Conservation (phyloP, 2,888 invertebrate species). For the Gymnoscelis rufifasciata region DNA sequence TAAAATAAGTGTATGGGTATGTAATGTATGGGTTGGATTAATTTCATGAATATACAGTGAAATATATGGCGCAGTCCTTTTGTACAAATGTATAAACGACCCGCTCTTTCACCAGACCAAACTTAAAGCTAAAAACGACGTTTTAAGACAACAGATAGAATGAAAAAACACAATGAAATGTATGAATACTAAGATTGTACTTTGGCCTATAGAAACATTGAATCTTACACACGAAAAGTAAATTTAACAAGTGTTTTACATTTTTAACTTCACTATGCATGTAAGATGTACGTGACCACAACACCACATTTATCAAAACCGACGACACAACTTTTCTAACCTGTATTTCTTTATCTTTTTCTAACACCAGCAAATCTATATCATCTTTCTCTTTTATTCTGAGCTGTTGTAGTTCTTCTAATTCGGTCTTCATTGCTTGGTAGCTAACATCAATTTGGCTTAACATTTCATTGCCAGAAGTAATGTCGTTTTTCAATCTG, state of each 20-base stretch:
- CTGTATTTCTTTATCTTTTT: slow-evolving; percentile 56
- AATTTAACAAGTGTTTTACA: slow-evolving; percentile 2
- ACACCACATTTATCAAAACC: slow-evolving; percentile 24
- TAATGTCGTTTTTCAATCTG: slow-evolving; percentile 33
- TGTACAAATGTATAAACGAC: too few relatives aligned
- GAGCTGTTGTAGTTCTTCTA: slow-evolving; percentile 41
- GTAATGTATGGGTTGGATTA: too few relatives aligned
- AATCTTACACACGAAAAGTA: not conserved
- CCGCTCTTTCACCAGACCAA: too few relatives aligned
- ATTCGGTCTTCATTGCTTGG: slow-evolving; percentile 39
- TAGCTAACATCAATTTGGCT: slow-evolving; percentile 35
- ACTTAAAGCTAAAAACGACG: too few relatives aligned
- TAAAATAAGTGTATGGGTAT: too few relatives aligned
- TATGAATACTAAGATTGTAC: too few relatives aligned
- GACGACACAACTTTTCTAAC: slow-evolving; percentile 48
- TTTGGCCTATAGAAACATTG: not conserved
- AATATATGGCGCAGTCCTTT: too few relatives aligned
- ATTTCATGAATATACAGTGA: too few relatives aligned
- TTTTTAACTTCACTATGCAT: slow-evolving; percentile 11
- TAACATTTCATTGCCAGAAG: slow-evolving; percentile 41
- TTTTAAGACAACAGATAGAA: too few relatives aligned
- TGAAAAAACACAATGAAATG: too few relatives aligned
- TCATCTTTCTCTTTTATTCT: slow-evolving; percentile 52
- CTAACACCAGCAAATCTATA: slow-evolving; percentile 36
- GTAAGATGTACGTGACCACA: slow-evolving; percentile 3